Conservation (phyloP, 2,113 vertebrate genomes). For the Aspidoscelis tigris region DNA sequence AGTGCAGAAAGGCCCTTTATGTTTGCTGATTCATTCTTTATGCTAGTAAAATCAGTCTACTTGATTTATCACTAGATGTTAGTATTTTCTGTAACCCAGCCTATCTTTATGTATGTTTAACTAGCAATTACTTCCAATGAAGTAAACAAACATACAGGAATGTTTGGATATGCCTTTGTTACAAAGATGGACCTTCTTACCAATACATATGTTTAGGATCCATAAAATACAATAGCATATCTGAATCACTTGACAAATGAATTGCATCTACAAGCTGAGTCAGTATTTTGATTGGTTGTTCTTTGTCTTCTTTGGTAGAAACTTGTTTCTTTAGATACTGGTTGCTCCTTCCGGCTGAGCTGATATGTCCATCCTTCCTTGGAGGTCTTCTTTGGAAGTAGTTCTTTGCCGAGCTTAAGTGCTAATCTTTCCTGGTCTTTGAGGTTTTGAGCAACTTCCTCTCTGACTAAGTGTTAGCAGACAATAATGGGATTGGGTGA, state of each 20-base stretch:
- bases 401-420: too few species aligned
- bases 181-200: slow-evolving; percentile 68
- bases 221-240: slow-evolving; percentile 58
- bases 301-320: too few species aligned
- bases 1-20: slow-evolving; percentile 8
- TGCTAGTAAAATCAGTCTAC: slow-evolving; percentile 21
- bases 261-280: slow-evolving; percentile 57
- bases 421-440: too few species aligned
- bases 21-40: not conserved
- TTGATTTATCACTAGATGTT: slow-evolving; percentile 19
- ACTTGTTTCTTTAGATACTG: too few species aligned
- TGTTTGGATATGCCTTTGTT: slow-evolving; percentile 51
- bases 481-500: too few species aligned
- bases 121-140: not conserved
- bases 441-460: too few species aligned
- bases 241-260: slow-evolving; percentile 62
- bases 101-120: not conserved
- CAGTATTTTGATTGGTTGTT: not conserved
- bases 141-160: too few species aligned
- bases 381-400: too few species aligned
- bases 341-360: too few species aligned
- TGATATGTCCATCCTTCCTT: too few species aligned
- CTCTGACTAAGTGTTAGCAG: too few species aligned
- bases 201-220: slow-evolving; percentile 72
- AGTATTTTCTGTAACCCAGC: not conserved